Percentiles rank a stretch among this genome's conserved stretches.
Evolutionary conservation across 2,888 invertebrate genomes (phyloP).

Genomic region (Xanthia togata): DNA sequence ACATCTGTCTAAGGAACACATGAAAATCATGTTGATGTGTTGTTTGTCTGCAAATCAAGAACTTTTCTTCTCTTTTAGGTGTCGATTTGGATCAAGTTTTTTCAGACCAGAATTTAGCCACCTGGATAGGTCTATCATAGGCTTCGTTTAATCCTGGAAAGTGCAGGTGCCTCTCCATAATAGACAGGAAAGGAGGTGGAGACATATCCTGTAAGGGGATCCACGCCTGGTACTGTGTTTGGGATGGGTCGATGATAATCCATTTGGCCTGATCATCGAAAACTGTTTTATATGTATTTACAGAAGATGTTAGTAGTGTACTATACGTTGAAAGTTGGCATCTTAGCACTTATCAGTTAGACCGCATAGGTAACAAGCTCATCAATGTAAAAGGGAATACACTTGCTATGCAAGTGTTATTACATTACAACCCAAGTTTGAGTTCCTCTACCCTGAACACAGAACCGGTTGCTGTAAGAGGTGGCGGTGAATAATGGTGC

Average conservation of each 20-base stretch:
- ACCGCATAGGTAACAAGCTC: too few species aligned
- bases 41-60: not conserved
- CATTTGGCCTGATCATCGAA: too few species aligned
- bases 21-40: not conserved
- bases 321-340: too few species aligned
- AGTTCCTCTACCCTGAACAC: not conserved
- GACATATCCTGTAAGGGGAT: too few species aligned
- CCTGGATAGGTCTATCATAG: not conserved
- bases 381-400: not conserved
- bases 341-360: too few species aligned
- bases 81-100: not conserved
- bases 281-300: too few species aligned
- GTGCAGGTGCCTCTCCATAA: too few species aligned
- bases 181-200: too few species aligned
- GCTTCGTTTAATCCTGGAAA: not conserved
- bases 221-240: too few species aligned
- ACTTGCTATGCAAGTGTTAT: not conserved
- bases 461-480: not conserved
- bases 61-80: not conserved
- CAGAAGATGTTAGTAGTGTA: too few species aligned
- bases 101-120: not conserved
- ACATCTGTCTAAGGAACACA: not conserved
- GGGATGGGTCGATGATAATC: too few species aligned
- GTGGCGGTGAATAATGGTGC: constrained; percentile 13
- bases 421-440: not conserved